Conservation (phyloP, 2,113 vertebrate genomes). For the Chinchilla lanigera region DNA sequence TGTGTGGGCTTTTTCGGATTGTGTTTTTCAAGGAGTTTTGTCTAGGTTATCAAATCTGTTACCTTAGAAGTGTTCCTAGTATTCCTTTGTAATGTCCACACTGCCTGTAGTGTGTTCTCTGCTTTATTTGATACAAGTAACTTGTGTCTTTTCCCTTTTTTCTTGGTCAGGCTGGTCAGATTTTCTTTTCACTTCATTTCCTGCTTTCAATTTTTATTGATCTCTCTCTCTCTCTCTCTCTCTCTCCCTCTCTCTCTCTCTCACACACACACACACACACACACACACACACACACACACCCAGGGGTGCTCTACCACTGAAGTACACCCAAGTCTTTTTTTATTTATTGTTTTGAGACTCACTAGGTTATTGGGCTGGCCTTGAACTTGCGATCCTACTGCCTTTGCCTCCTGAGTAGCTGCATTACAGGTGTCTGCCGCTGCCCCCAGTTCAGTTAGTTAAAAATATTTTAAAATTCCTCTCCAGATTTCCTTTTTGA, state of each 20-base stretch:
- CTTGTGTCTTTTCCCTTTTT: background rate
- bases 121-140: background rate
- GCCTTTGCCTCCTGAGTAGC: background rate
- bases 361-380: background rate
- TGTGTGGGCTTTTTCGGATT: background rate
- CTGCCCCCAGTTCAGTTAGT: background rate
- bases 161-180: background rate
- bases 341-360: background rate
- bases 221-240: background rate
- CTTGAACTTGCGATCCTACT: background rate
- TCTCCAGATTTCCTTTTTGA: background rate
- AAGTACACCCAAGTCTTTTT: background rate
- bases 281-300: too few species aligned
- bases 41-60: background rate
- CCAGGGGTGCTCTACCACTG: background rate
- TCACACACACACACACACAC: too few species aligned
- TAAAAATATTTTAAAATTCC: background rate
- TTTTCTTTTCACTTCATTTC: background rate
- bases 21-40: background rate
- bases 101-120: background rate
- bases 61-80: background rate
- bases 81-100: background rate
- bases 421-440: background rate
- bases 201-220: background rate
- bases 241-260: accelerated